Evolutionary conservation across 2,113 vertebrate genomes (phyloP), one percentile per base, ranked within the genome.

Genomic region (Scophthalmus maximus): DNA sequence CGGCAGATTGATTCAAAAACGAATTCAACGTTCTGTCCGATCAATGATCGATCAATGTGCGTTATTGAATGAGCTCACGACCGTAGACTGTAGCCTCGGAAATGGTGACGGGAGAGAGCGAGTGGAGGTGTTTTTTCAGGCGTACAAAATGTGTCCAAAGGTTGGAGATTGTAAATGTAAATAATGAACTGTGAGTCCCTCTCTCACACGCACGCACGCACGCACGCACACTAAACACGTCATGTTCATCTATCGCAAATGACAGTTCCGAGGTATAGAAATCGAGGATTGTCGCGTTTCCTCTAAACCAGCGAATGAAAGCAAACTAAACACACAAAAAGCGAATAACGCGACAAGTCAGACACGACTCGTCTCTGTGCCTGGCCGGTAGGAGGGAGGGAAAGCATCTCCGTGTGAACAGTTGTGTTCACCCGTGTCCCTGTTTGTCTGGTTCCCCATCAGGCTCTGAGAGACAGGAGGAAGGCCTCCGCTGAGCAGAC

Each of bases 391-490:
- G n/a, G n/a, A n/a, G n/a, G n/a, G n/a, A n/a, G n/a, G n/a, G n/a
- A n/a, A n/a, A n/a, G n/a, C n/a, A n/a, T n/a, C n/a, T n/a, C n/a
- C n/a, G n/a, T n/a, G n/a, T n/a, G n/a, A n/a, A n/a, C n/a, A n/a
- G n/a, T n/a, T n/a, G n/a, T 14, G 5, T 52, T 76, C 7, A 38
- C 6, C n/a, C 2, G 2, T 5, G 1, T 38, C 10, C 22, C 1
- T 30, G 26, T 52, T 10, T 42, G 3, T 55, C 7, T 40, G 18
- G 3, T 64, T 71, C 57, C 50, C 30, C 38, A 29, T 20, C 56
- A 91, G 89, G 68, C 62, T 74, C 51, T 88, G 72, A 84, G 82
- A 46, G 82, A 73, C 23, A 85, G 88, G 53, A 89, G 42, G n/a
- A 85, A 62, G 12, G 32, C 23, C 40, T 27, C 17, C 8, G n/a